A percentile compares a stretch with the other conserved stretches of the same genome.
phyloP scores from a whole-genome alignment of 1,140 invertebrate species.

The Apocrypta bakeri region DNA sequence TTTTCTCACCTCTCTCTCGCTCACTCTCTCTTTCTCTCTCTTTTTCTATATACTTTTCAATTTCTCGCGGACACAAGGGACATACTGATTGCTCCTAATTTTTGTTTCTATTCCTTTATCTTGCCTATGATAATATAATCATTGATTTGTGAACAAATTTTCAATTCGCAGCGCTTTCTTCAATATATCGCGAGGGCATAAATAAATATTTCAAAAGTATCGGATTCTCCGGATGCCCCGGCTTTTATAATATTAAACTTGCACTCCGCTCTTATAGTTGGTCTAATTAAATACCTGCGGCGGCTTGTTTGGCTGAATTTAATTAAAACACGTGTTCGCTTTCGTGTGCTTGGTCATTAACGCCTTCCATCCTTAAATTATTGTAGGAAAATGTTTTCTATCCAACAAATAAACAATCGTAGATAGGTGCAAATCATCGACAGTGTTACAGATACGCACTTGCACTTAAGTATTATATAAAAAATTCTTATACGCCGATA shows the following conservation, averaged over 20 bases:
- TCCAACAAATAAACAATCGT: neutral
- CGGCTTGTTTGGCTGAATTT: neutral
- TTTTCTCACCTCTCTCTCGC: neutral
- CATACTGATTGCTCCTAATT: slow-evolving; percentile 20
- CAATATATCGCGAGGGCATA: neutral
- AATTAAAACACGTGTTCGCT: neutral
- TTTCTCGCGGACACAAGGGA: neutral
- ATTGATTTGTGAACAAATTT: neutral
- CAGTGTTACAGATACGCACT: too few relatives aligned
- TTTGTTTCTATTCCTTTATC: neutral
- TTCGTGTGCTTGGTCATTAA: neutral
- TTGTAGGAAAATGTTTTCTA: neutral
- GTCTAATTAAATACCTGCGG: neutral
- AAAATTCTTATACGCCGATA: too few relatives aligned
- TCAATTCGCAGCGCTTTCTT: neutral
- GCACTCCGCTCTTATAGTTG: neutral
- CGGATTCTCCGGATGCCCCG: neutral
- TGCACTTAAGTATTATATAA: too few relatives aligned
- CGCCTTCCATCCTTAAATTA: neutral
- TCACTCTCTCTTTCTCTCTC: too few relatives aligned
- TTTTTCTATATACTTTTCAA: neutral
- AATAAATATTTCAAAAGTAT: neutral
- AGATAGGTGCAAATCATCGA: neutral
- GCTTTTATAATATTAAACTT: neutral
- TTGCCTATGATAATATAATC: too few relatives aligned